A percentile compares a stretch with the other conserved stretches of the same genome.
Conservation (phyloP, 2,797 vertebrate genomes). For the Rhynchotus rufescens region DNA sequence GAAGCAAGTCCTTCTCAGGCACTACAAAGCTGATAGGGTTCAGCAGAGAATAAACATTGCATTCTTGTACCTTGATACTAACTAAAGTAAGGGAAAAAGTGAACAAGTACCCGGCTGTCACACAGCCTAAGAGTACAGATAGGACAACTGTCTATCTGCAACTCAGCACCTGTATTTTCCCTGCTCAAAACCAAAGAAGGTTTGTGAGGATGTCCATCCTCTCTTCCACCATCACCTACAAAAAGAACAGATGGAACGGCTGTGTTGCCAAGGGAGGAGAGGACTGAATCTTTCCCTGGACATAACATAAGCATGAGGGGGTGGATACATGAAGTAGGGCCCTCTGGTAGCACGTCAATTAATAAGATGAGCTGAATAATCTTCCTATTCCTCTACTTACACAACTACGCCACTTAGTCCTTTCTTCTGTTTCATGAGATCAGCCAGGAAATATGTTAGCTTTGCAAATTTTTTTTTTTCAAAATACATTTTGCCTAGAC, state of each 20-base stretch:
- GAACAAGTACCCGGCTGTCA: not conserved
- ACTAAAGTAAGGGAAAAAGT: not conserved
- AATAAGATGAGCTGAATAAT: not conserved
- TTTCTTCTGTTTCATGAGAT: not conserved
- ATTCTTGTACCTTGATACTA: not conserved
- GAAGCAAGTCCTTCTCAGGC: not conserved
- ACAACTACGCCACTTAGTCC: not conserved
- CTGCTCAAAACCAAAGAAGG: not conserved
- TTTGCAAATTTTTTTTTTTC: not conserved
- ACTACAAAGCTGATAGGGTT: not conserved
- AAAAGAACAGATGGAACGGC: not conserved
- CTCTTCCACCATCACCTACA: not conserved
- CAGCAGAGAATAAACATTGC: not conserved
- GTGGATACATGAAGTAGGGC: not conserved
- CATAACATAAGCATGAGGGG: not conserved
- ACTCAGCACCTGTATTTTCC: not conserved
- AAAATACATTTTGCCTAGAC: not conserved
- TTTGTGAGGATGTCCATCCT: not conserved
- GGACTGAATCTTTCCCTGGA: rapidly evolving
- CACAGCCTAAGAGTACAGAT: not conserved
- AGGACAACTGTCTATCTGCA: not conserved
- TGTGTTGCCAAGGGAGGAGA: not conserved
- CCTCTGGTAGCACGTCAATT: not conserved
- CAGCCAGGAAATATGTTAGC: not conserved
- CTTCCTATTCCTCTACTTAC: not conserved